Evolutionary conservation across 2,888 invertebrate species (phyloP).

Genomic region (Rhingia campestris): DNA sequence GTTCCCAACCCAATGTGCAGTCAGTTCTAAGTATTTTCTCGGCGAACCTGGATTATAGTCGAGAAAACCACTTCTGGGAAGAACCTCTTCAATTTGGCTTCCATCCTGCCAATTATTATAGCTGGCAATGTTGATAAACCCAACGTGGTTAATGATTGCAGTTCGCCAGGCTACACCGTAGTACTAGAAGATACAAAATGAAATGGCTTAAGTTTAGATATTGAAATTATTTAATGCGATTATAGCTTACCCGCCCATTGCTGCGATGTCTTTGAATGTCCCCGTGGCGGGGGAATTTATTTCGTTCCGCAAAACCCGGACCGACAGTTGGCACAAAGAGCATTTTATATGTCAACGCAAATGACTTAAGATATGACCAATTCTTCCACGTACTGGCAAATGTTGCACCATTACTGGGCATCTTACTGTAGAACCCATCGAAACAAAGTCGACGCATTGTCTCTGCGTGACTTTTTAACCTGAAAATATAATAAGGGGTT

Average conservation of each 20-base stretch:
- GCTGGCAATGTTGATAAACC: conserved; percentile 86
- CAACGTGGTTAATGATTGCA: conserved; percentile 84
- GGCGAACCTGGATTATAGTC: conserved; percentile 86
- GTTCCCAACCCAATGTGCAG: conserved; percentile 85
- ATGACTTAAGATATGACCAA: conserved; percentile 84
- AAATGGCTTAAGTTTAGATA: background rate
- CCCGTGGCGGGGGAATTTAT: conserved; percentile 82
- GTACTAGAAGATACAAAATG: conserved; percentile 81
- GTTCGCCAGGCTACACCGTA: conserved; percentile 86
- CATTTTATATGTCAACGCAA: conserved; percentile 85
- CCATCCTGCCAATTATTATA: conserved; percentile 91
- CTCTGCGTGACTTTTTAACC: conserved; percentile 83
- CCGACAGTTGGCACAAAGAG: conserved; percentile 88
- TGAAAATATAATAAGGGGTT: conserved; percentile 64
- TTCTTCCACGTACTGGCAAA: conserved; percentile 87
- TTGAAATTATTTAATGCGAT: background rate
- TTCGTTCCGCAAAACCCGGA: conserved; percentile 88
- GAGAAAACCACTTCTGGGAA: conserved; percentile 80
- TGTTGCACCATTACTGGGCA: conserved; percentile 86
- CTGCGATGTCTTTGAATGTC: conserved; percentile 81
- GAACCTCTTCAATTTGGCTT: conserved; percentile 88
- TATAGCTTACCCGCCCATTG: conserved; percentile 80
- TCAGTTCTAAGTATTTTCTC: conserved; percentile 86
- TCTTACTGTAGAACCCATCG: conserved; percentile 87
- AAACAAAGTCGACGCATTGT: conserved; percentile 84